Base-by-base conservation (phyloP, 2,113 vertebrate genomes). In the Cynocephalus volans region DNA sequence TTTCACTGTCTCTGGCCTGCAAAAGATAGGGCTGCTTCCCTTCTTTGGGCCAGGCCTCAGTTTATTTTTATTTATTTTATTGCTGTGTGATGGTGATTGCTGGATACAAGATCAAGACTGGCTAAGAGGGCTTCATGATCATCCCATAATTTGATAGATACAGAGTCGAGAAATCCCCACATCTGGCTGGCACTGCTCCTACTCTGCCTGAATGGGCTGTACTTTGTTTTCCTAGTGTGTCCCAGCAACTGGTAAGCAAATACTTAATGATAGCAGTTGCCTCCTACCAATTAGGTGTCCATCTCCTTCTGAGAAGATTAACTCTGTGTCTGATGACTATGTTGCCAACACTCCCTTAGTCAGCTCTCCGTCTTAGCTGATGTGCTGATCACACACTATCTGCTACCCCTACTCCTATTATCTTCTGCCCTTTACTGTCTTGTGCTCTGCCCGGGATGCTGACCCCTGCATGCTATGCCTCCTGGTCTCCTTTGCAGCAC, bases 11-110 rank as follows among this genome's bases (percentile, higher is more conserved):
- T 70, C 48, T 85, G 77, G n/a, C 3, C n/a, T 81, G 80, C 36
- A 15, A 19, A 75, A 45, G 8, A 75, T 21, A 83, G 12, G 60
- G 48, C 36, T 81, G 5, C 33, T 87, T 92, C 24, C 4, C 8
- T 82, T 96, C n/a, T 60, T 9, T 26, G 3, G 18, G 2, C 36
- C 33, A 88, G 56, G 45, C 19, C 26, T 92, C 69, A 54, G 58
- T 64, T 79, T 80, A 91, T 82, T 91, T 90, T 77, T 73, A 48
- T 89, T 92, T 73, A 41, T 73, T 88, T 93, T 81, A 86, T 69
- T 82, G 56, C 4, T 18, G 5, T 19, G 28, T 86, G 73, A 69
- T 70, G 28, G 28, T 45, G 36, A 80, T 92, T 80, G 58, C 33
- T 52, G n/a, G 73, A 65, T 79, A 50, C 50, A 60, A 97, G 52